Evolutionary conservation across 2,113 vertebrate species (phyloP).

Genomic region (Oxyura jamaicensis): DNA sequence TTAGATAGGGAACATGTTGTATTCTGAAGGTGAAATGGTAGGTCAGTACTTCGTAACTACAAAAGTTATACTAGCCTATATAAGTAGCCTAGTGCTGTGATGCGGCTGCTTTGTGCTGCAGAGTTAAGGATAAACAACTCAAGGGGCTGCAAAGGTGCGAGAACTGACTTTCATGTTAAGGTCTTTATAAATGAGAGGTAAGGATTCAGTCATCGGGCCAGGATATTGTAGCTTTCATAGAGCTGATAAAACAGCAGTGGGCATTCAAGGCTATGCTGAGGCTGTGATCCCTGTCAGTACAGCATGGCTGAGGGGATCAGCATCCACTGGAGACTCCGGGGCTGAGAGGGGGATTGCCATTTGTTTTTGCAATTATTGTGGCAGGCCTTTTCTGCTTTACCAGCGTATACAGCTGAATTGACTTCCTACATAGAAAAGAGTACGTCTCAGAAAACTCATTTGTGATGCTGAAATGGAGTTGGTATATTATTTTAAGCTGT

Average conservation of each 20-base stretch:
- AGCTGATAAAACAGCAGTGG: not conserved
- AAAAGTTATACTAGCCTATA: not conserved
- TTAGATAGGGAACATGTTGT: slow-evolving; percentile 62
- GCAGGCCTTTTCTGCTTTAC: not conserved
- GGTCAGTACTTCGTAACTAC: slow-evolving; percentile 38
- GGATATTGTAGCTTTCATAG: not conserved
- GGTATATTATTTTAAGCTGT: not conserved
- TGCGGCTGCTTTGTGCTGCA: not conserved
- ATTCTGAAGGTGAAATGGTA: slow-evolving; percentile 66
- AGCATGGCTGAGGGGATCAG: not conserved
- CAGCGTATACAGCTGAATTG: not conserved
- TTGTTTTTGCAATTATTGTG: not conserved
- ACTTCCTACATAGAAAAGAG: not conserved
- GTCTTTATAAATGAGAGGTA: not conserved
- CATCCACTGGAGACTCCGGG: not conserved
- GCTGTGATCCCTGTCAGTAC: not conserved
- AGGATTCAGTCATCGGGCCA: not conserved
- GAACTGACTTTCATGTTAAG: not conserved
- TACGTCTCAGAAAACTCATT: not conserved
- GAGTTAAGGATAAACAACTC: not conserved
- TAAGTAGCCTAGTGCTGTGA: not conserved
- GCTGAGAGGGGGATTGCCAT: not conserved
- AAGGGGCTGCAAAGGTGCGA: not conserved
- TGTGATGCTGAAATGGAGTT: not conserved
- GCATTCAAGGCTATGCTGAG: not conserved